Evolutionary conservation across 2,888 invertebrate species (phyloP), one percentile per base, ranked within the genome.

Genomic region (Bruchidius siliquastri): DNA sequence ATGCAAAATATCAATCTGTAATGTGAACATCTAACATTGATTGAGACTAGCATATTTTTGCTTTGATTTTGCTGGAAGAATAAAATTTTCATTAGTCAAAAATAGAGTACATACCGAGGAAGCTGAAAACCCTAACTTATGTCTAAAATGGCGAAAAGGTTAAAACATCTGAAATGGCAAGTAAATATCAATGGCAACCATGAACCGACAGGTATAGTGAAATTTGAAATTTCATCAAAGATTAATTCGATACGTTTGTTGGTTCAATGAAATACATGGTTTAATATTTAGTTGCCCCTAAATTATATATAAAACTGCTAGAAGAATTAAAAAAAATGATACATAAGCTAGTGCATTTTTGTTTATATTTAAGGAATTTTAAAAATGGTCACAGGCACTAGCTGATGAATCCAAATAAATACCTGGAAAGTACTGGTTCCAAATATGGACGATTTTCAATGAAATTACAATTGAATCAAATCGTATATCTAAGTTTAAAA

Each of bases 61-160:
- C 49, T 49, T 49, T 49, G 49, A 13, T 49, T 49, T 49, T 49
- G 49, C 49, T 49, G 49, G 13, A 49, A 49, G 1, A 49, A 49
- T 13, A 49, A 49, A 49, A 49, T n/a, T n/a, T n/a, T n/a, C n/a
- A 18, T 49, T 49, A 13, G 18, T 49, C 13, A 49, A 49, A 13
- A 8, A 8, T 13, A 68, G n/a, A 21, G 68, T 71, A 71, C 71
- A 71, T 71, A 71, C 71, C 71, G 32, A 32, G 20, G 71, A 71
- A 71, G 71, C 71, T 71, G 71, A 71, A 71, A 71, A 22, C 71
- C 71, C 71, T 71, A 73, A 81, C 84, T 89, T 92, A 98, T 13
- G 49, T 49, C 49, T 49, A 49, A 49, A 49, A 49, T 49, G 3
- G 49, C 49, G 8, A 18, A 49, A 49, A 49, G 49, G 49, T 49